These are phyloP conservation scores for Lates japonicus DNA, from an alignment of 2,797 vertebrate genomes.

Conservation along the genomic window DNA sequence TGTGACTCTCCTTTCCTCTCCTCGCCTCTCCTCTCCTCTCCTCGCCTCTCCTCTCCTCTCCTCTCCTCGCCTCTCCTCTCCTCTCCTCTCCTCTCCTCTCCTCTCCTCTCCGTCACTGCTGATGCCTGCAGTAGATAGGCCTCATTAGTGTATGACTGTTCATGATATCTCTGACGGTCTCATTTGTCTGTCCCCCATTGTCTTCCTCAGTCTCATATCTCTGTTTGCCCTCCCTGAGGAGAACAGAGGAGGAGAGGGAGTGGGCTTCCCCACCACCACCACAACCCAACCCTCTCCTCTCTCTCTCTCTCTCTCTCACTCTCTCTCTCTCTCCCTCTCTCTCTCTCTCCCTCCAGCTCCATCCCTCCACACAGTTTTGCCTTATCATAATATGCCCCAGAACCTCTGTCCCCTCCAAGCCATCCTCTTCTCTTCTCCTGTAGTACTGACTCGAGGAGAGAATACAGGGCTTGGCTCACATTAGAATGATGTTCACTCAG, in stretches of 20 bases:
- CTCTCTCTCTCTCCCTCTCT: slow-evolving; percentile 16
- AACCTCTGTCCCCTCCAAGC: slow-evolving; percentile 29
- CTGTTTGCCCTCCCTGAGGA: slow-evolving; percentile 69
- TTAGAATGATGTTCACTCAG: slow-evolving; percentile 69
- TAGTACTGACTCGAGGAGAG: slow-evolving; percentile 27
- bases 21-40: slow-evolving; percentile 26
- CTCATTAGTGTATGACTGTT: slow-evolving; percentile 82
- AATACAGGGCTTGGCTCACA: slow-evolving; percentile 38
- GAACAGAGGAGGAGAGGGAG: slow-evolving; percentile 55
- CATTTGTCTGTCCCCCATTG: slow-evolving; percentile 79
- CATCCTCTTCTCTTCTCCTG: slow-evolving; percentile 27
- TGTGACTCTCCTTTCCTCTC: slow-evolving; percentile 7
- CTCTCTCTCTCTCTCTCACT: slow-evolving; percentile 14
- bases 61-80: slow-evolving; percentile 10
- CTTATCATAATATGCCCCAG: slow-evolving; percentile 41
- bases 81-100: slow-evolving; percentile 26
- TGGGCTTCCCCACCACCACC: slow-evolving; percentile 29
- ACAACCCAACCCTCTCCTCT: slow-evolving; percentile 19
- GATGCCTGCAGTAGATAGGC: slow-evolving; percentile 78
- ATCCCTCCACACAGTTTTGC: slow-evolving; percentile 47
- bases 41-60: slow-evolving; percentile 24
- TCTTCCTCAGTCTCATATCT: slow-evolving; percentile 75
- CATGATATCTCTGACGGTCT: slow-evolving; percentile 82
- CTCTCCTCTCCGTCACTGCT: slow-evolving; percentile 47
- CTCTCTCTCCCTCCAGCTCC: slow-evolving; percentile 23